These are phyloP conservation scores for Mamestra configurata DNA, from an alignment of 1,140 invertebrate species.

Conservation along the genomic window DNA sequence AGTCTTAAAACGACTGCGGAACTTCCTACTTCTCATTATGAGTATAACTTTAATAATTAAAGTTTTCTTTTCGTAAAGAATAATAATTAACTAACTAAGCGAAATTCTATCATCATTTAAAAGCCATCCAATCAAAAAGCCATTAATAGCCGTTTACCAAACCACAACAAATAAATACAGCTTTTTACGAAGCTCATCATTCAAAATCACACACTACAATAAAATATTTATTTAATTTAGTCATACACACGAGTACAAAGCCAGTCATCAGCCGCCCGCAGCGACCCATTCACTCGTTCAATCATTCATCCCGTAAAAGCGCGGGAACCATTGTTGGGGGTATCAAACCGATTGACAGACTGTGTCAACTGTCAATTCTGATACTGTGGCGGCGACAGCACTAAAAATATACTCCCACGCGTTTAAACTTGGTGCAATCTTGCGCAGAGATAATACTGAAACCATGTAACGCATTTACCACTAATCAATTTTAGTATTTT, in stretches of 20 bases:
- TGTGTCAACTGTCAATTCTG: constrained; percentile 41
- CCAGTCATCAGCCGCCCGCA: constrained; percentile 56
- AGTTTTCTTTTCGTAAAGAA: background rate
- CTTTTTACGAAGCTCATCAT: constrained; percentile 41
- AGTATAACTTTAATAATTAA: background rate
- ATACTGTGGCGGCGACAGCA: constrained; percentile 9
- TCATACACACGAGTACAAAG: constrained; percentile 48
- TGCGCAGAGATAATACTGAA: constrained; percentile 37
- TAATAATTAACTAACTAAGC: background rate
- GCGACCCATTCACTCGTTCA: constrained; percentile 55
- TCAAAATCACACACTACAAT: constrained; percentile 43
- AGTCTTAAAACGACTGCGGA: background rate
- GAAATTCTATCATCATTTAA: constrained; percentile 6
- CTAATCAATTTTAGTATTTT: constrained; percentile 46
- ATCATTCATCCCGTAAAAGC: constrained; percentile 52
- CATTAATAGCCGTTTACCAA: constrained; percentile 38
- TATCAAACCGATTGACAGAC: constrained; percentile 44
- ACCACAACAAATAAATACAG: constrained; percentile 40
- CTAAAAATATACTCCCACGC: constrained; percentile 41
- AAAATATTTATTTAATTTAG: constrained; percentile 53
- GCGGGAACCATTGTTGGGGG: constrained; percentile 53
- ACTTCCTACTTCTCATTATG: constrained; percentile 3
- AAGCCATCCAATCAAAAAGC: constrained; percentile 26
- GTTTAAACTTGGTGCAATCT: constrained; percentile 22
- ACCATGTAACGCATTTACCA: constrained; percentile 23